These are phyloP conservation scores for Cheilosia vulpina DNA, from an alignment of 2,888 invertebrate species.

Conservation along the genomic window DNA sequence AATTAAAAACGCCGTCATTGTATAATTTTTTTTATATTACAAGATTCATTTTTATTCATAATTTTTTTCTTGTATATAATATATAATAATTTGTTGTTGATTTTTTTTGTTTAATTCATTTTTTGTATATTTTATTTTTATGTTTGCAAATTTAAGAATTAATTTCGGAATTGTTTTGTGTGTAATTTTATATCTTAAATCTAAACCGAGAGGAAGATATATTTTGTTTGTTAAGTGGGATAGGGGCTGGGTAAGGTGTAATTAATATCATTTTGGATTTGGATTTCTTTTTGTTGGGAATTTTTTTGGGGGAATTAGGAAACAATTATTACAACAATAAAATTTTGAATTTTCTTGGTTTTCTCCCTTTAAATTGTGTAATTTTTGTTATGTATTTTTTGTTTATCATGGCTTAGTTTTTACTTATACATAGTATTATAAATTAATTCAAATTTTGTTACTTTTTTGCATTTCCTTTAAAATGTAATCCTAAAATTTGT, in stretches of 20 bases:
- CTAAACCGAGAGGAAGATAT: conserved; percentile 73
- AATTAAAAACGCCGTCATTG: neutral
- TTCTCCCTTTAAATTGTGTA: conserved; percentile 48
- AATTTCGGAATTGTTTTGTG: conserved; percentile 72
- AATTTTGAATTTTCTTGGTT: conserved; percentile 70
- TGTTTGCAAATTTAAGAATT: conserved; percentile 73
- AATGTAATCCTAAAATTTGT: conserved; percentile 70
- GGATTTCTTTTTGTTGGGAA: conserved; percentile 2
- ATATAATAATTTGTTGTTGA: conserved; percentile 73
- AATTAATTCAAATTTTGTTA: conserved; percentile 71
- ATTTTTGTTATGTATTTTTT: conserved; percentile 36
- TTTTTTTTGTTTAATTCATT: conserved; percentile 59
- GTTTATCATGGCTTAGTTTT: conserved; percentile 66
- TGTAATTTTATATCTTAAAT: conserved; percentile 72
- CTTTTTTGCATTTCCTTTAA: conserved; percentile 59
- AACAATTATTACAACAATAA: conserved; percentile 74
- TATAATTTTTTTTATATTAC: conserved; percentile 61
- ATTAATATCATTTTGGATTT: conserved; percentile 59
- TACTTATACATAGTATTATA: conserved; percentile 74
- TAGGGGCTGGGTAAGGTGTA: conserved; percentile 19
- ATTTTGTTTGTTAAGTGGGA: conserved; percentile 37
- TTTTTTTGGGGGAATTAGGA: conserved; percentile 23
- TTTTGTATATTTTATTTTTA: conserved; percentile 43
- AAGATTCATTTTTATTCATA: conserved; percentile 75
- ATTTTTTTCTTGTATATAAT: conserved; percentile 75